Base-by-base conservation (phyloP, 2,797 vertebrate species). In the Tokudaia tokunoshimensis region DNA sequence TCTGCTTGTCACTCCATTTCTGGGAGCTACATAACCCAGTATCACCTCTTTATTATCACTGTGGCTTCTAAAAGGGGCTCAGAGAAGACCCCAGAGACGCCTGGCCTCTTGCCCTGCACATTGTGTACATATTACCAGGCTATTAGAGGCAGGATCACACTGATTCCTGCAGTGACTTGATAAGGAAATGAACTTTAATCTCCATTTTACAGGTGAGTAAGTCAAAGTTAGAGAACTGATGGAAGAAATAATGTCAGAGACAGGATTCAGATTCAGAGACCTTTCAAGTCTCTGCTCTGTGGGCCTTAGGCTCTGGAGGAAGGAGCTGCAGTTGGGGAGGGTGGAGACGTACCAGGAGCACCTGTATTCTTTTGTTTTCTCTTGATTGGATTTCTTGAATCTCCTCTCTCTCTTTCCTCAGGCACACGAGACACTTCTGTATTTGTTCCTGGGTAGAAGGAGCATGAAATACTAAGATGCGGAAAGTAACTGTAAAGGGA, bases 361-460 rank as follows among this genome's bases (percentile, higher is more conserved):
- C 96, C 84, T 97, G 97, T 12, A 97, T 95, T 57, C 98, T 96
- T 47, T 92, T 91, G 29, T 94, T 97, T 92, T 98, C 98, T 94
- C 96, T 96, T 50, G 92, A 94, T 7, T 97, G 96, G 31, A 93
- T 80, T 86, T 89, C 94, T 85, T 97, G 96, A 92, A 98, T 96
- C 75, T 95, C 94, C 13, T 97, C 94, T 96, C 94, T 96, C 70
- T 98, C 97, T 89, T 91, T 97, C 80, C 95, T 93, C 63, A 98
- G 91, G 84, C 44, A n/a, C 31, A 92, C 67, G 47, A 98, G 97
- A 91, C 96, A 98, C 31, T 95, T 97, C 61, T 95, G 95, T 92
- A 98, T 98, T 92, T 98, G 98, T 74, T 97, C 97, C 98, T 98
- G 78, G 67, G 52, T 70, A 94, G 76, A 97, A 90, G 67, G 41